A percentile compares a stretch with the other conserved stretches of the same genome.
Evolutionary conservation across 1,140 invertebrate genomes (phyloP).

Genomic region (Helicoverpa zea): DNA sequence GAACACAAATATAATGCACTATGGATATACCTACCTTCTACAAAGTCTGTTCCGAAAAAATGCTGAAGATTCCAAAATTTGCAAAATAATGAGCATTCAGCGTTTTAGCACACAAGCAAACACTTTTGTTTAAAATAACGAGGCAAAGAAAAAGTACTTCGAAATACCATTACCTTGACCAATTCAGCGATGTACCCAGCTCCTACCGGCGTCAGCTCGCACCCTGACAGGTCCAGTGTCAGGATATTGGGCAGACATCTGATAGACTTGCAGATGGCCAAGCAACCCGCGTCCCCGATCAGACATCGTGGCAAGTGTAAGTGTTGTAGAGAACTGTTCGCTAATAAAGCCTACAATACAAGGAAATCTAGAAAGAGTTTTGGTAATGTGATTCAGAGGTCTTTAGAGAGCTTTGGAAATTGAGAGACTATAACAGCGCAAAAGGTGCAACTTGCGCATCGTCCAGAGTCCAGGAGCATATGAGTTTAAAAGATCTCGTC

Average conservation of each 20-base stretch:
- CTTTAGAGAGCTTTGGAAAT: too few species aligned
- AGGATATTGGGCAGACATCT: constrained; percentile 88
- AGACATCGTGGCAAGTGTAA: constrained; percentile 88
- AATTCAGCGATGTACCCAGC: constrained; percentile 86
- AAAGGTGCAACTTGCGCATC: too few species aligned
- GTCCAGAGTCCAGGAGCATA: neutral
- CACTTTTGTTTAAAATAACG: too few species aligned
- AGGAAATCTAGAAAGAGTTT: neutral
- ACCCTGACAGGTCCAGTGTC: constrained; percentile 89
- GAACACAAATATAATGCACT: too few species aligned
- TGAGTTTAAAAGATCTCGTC: neutral
- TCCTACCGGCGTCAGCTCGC: constrained; percentile 87
- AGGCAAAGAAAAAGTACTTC: too few species aligned
- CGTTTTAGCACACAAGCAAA: too few species aligned
- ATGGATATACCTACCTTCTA: too few species aligned
- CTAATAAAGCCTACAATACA: constrained; percentile 77
- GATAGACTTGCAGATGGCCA: constrained; percentile 88
- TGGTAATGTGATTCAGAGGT: neutral
- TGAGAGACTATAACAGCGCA: too few species aligned
- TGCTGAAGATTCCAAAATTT: too few species aligned
- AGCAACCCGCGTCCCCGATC: constrained; percentile 89
- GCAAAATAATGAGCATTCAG: too few species aligned
- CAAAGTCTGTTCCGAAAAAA: too few species aligned
- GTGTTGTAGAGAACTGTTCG: constrained; percentile 87
- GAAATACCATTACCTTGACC: constrained; percentile 77